Evolutionary conservation across 2,797 vertebrate species (phyloP).

Genomic region (Liasis olivaceus): DNA sequence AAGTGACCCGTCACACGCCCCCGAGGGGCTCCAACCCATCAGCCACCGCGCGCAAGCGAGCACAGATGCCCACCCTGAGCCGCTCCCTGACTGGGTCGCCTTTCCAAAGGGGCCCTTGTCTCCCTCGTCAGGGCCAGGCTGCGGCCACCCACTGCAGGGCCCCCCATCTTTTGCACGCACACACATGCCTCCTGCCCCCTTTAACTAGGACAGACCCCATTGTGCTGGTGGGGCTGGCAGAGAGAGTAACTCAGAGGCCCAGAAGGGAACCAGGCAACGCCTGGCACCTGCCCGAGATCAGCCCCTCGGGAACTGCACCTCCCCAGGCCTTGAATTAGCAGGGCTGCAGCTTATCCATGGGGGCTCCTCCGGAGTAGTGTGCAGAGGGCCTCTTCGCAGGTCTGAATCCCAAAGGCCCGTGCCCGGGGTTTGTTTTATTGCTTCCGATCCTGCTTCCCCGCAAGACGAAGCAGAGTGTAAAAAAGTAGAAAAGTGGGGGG

Average conservation of each 20-base stretch:
- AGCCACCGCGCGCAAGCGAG: not conserved
- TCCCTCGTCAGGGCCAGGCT: too few relatives aligned
- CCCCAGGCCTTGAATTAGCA: not conserved
- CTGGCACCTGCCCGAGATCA: not conserved
- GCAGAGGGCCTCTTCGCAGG: not conserved
- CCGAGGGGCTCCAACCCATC: not conserved
- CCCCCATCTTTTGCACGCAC: too few relatives aligned
- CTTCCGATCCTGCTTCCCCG: not conserved
- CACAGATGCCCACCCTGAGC: too few relatives aligned
- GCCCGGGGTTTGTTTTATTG: too few relatives aligned
- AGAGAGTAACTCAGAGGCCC: not conserved
- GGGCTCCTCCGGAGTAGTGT: not conserved
- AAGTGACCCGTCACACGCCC: not conserved
- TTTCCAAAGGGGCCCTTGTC: too few relatives aligned
- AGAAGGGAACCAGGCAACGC: not conserved
- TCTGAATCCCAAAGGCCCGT: not conserved
- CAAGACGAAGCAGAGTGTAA: not conserved
- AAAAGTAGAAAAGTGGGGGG: not conserved
- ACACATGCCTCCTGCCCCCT: too few relatives aligned
- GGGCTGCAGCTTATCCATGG: not conserved
- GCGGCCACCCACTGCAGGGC: too few relatives aligned
- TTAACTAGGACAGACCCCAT: too few relatives aligned
- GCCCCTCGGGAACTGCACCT: not conserved
- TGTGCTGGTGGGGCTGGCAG: too few relatives aligned
- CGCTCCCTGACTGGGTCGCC: too few relatives aligned